A percentile compares a stretch with the other conserved stretches of the same genome.
Evolutionary conservation across 2,113 vertebrate genomes (phyloP).

Genomic region (Rhegmatorhina hoffmannsi): DNA sequence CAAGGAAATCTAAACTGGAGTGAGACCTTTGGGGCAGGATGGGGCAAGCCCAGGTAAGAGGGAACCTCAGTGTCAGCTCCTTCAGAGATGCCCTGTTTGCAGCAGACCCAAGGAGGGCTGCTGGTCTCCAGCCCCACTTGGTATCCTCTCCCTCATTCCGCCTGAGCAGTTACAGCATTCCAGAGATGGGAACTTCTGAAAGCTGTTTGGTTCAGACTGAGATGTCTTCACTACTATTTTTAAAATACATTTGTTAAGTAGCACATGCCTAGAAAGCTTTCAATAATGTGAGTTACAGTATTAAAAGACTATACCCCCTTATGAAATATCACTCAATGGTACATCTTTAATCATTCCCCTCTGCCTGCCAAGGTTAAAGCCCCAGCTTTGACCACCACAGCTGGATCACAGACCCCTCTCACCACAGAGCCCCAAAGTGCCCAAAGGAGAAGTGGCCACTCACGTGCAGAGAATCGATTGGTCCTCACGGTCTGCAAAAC

Average conservation of each 20-base stretch:
- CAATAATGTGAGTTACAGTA: not conserved
- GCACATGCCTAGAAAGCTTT: not conserved
- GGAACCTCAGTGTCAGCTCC: not conserved
- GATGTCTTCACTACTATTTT: not conserved
- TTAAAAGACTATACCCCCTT: not conserved
- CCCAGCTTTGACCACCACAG: not conserved
- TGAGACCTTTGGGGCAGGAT: not conserved
- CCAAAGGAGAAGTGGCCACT: constrained; percentile 71
- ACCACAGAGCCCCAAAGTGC: not conserved
- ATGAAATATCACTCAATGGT: not conserved
- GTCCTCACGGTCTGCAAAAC: constrained; percentile 94
- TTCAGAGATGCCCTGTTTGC: not conserved
- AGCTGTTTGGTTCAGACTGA: not conserved
- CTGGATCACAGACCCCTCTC: not conserved
- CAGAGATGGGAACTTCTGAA: not conserved
- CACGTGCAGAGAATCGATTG: constrained; percentile 99
- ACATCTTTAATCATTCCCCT: not conserved
- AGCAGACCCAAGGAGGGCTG: not conserved
- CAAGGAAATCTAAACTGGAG: not conserved
- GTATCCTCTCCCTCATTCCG: not conserved
- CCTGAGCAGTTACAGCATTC: not conserved
- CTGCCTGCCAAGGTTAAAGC: not conserved
- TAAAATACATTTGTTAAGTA: not conserved
- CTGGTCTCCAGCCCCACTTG: not conserved
- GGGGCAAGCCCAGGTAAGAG: not conserved